Percentiles rank a stretch among this genome's conserved stretches.
These are phyloP conservation scores for Mungos mungo DNA, from an alignment of 2,113 vertebrate species.

Conservation along the genomic window DNA sequence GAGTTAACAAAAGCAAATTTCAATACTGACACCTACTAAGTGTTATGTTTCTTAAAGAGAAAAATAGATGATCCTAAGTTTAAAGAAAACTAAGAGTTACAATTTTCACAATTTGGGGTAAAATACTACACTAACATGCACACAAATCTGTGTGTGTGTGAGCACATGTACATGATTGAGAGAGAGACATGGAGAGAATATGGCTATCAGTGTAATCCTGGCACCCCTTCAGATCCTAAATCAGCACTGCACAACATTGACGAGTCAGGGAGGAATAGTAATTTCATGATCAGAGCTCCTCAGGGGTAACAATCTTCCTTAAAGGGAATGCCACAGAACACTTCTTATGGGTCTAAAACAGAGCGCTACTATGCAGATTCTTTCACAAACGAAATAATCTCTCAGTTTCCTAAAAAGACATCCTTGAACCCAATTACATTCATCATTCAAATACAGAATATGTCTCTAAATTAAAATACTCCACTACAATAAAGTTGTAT, in stretches of 20 bases:
- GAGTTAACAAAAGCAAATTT: neutral
- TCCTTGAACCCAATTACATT: neutral
- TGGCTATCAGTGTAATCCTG: neutral
- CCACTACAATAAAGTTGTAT: neutral
- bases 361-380: neutral
- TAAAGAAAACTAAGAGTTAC: neutral
- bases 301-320: neutral
- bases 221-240: neutral
- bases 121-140: neutral
- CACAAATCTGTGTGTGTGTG: neutral
- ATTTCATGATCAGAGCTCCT: neutral
- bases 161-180: neutral
- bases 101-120: neutral
- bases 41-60: neutral
- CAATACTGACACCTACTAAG: neutral
- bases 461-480: neutral
- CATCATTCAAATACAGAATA: neutral
- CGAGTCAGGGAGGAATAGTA: neutral
- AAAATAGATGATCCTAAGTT: neutral
- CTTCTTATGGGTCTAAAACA: neutral
- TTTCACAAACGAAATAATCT: neutral
- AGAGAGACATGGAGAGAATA: neutral
- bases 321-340: neutral
- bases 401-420: neutral
- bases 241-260: neutral